Conservation (phyloP, 2,797 vertebrate species). For the Paedocypris micromegethes region DNA sequence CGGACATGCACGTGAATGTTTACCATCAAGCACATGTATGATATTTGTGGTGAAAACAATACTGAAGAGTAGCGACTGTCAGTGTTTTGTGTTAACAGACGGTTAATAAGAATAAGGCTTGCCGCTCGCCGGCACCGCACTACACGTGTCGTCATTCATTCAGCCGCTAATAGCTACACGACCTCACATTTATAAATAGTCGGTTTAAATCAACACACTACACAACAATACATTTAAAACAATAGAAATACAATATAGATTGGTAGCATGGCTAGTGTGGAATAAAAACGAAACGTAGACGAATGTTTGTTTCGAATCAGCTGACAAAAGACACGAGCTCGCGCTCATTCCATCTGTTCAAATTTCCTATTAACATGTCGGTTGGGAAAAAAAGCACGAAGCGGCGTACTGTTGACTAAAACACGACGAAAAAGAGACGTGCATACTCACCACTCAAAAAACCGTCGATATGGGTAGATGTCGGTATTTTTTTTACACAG, state of each 20-base stretch:
- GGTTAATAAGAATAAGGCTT: neutral
- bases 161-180: conserved; percentile 12
- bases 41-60: too few species aligned
- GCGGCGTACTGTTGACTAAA: too few species aligned
- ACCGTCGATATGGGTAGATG: neutral
- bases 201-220: neutral
- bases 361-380: too few species aligned
- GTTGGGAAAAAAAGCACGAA: too few species aligned
- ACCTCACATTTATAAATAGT: neutral
- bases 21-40: too few species aligned
- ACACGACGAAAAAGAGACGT: neutral
- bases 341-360: conserved; percentile 23
- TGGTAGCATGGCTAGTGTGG: too few species aligned
- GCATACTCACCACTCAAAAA: conserved; percentile 28
- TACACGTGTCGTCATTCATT: conserved; percentile 43
- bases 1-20: neutral
- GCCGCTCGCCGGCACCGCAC: conserved; percentile 2
- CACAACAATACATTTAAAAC: neutral
- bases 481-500: conserved; percentile 15
- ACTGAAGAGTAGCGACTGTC: too few species aligned
- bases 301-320: conserved; percentile 9
- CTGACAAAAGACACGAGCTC: conserved; percentile 35
- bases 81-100: neutral
- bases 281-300: neutral
- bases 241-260: too few species aligned